These are phyloP conservation scores for Ciconia boyciana DNA, from an alignment of 2,113 vertebrate species.

Conservation along the genomic window DNA sequence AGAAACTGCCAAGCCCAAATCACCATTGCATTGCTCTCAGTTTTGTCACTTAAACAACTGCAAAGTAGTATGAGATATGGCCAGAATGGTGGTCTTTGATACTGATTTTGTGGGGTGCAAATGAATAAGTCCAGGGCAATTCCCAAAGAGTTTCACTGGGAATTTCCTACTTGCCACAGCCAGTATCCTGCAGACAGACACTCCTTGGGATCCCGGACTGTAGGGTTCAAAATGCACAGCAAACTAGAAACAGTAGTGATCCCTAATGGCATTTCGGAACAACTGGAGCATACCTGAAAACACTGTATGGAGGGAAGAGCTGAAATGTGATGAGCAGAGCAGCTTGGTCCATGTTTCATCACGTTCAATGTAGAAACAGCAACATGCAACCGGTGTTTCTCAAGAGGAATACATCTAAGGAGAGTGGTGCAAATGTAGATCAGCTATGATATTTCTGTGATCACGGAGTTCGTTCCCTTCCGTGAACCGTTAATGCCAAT, in stretches of 20 bases:
- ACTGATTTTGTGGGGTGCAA: neutral
- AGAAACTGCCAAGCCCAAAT: neutral
- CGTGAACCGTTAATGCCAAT: neutral
- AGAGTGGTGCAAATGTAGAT: accelerated
- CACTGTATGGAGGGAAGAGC: neutral
- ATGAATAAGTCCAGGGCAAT: neutral
- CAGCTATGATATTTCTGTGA: neutral
- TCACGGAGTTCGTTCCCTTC: neutral
- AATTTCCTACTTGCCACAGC: neutral
- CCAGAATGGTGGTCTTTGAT: neutral
- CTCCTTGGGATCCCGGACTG: neutral
- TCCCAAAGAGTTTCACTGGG: neutral
- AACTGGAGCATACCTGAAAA: neutral
- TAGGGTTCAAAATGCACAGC: neutral
- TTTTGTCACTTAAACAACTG: neutral
- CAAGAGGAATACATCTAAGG: neutral
- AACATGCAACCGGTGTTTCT: neutral
- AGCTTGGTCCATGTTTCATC: neutral
- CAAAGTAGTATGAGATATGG: neutral
- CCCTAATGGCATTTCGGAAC: neutral
- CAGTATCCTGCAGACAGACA: accelerated
- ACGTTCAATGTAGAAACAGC: neutral
- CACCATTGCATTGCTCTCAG: neutral
- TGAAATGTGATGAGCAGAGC: neutral
- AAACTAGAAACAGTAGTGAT: neutral